Percentiles rank a stretch among this genome's conserved stretches.
These are phyloP conservation scores for Psilopsiagon aymara DNA, from an alignment of 2,113 vertebrate species.

Conservation along the genomic window DNA sequence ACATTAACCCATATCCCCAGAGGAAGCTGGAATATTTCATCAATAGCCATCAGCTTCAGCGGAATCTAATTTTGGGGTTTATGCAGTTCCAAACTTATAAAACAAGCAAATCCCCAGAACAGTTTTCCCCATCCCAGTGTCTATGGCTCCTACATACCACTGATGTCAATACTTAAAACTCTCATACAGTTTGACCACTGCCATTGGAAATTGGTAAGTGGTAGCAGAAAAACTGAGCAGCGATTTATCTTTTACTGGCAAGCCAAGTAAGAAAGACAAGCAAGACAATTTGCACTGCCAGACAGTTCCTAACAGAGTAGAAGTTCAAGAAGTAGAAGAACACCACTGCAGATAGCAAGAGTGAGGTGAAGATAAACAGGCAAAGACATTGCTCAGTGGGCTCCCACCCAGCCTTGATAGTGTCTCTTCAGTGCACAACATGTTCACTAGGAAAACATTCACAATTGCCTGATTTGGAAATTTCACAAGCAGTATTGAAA, in stretches of 20 bases:
- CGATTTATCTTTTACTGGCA: not conserved
- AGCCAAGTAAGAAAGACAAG: not conserved
- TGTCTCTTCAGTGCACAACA: rapidly evolving
- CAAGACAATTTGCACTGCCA: not conserved
- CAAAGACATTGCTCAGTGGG: not conserved
- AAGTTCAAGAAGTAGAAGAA: not conserved
- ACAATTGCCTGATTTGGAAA: not conserved
- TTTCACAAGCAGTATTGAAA: not conserved
- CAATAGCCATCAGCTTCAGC: not conserved
- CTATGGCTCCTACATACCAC: not conserved
- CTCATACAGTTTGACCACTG: not conserved
- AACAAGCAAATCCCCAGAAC: not conserved
- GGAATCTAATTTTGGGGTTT: not conserved
- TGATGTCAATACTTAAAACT: not conserved
- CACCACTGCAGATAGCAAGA: not conserved
- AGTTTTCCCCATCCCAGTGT: not conserved
- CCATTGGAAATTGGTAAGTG: not conserved
- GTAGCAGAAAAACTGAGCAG: not conserved
- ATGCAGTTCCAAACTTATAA: not conserved
- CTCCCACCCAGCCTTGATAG: not conserved
- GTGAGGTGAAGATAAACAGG: not conserved
- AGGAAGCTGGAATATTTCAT: not conserved
- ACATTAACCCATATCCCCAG: not conserved
- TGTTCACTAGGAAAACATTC: not conserved
- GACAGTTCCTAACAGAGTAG: not conserved